phyloP scores from a whole-genome alignment of 2,797 vertebrate species.

The Chaunax sp. region DNA sequence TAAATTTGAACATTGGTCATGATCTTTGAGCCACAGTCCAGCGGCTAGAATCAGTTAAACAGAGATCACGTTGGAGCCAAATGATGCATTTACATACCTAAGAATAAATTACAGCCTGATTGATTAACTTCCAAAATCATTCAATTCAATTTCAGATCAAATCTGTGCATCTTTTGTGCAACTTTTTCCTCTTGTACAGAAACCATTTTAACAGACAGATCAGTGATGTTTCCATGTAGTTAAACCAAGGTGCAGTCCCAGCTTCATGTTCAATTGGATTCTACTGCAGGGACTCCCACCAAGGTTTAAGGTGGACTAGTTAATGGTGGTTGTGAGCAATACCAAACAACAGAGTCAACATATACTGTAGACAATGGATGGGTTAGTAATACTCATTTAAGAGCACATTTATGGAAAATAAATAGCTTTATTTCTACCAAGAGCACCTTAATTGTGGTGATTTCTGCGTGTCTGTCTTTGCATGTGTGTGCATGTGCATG shows the following conservation, averaged over 20 bases:
- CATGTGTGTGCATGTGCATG: conserved; percentile 38
- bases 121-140: conserved; percentile 27
- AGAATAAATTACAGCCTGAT: not conserved
- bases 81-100: conserved; percentile 7
- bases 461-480: conserved; percentile 30
- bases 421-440: conserved; percentile 42
- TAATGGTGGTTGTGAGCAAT: conserved; percentile 73
- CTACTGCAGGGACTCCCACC: conserved; percentile 51
- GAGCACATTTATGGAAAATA: conserved; percentile 59
- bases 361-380: conserved; percentile 77
- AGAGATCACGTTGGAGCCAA: conserved; percentile 28
- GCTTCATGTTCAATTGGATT: conserved; percentile 8
- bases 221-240: conserved; percentile 76
- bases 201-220: conserved; percentile 66
- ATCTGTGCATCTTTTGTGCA: conserved; percentile 18
- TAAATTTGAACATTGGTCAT: conserved; percentile 58
- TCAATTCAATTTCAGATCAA: conserved; percentile 22
- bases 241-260: conserved; percentile 72
- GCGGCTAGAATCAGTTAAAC: conserved; percentile 44
- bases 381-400: conserved; percentile 77
- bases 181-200: conserved; percentile 56
- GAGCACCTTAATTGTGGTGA: conserved; percentile 37
- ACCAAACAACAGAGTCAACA: conserved; percentile 75
- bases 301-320: conserved; percentile 75
- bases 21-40: conserved; percentile 51